Conservation (phyloP, 2,888 invertebrate genomes). For the Noctua fimbriata region DNA sequence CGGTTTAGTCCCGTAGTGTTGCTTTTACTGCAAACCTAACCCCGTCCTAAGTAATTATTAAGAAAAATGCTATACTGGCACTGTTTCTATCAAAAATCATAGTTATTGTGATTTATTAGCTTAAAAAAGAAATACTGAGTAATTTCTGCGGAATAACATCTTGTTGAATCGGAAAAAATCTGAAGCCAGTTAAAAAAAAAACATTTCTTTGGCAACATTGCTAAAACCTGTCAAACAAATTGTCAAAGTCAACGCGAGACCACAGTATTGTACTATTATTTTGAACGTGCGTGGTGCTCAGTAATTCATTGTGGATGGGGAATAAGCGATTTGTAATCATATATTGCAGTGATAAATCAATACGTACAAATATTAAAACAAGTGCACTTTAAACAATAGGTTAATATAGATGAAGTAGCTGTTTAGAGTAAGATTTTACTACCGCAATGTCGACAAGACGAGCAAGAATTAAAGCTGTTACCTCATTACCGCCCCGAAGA, state of each 20-base stretch:
- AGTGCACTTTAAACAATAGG: slow-evolving; percentile 2
- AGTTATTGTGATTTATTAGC: neutral
- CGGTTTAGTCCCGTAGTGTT: slow-evolving; percentile 2
- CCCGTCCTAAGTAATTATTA: neutral
- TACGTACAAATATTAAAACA: slow-evolving; percentile 15
- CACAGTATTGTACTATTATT: slow-evolving; percentile 15
- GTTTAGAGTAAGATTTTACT: neutral
- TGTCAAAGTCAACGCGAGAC: neutral
- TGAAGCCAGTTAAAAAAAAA: neutral
- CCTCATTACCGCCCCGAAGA: slow-evolving; percentile 91
- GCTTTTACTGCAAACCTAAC: neutral
- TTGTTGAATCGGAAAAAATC: neutral
- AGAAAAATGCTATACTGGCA: neutral
- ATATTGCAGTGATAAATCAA: neutral
- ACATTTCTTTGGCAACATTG: neutral
- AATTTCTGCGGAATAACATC: neutral
- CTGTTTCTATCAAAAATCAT: neutral
- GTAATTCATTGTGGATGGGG: neutral
- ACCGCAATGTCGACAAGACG: slow-evolving; percentile 91
- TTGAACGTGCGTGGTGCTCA: slow-evolving; percentile 15
- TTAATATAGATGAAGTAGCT: neutral
- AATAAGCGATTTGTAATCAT: slow-evolving; percentile 7
- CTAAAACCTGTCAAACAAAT: neutral
- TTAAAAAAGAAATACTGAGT: neutral
- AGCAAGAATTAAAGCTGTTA: slow-evolving; percentile 93